Evolutionary conservation across 2,888 invertebrate genomes (phyloP).

Genomic region (Drosophila atroscutellata): DNA sequence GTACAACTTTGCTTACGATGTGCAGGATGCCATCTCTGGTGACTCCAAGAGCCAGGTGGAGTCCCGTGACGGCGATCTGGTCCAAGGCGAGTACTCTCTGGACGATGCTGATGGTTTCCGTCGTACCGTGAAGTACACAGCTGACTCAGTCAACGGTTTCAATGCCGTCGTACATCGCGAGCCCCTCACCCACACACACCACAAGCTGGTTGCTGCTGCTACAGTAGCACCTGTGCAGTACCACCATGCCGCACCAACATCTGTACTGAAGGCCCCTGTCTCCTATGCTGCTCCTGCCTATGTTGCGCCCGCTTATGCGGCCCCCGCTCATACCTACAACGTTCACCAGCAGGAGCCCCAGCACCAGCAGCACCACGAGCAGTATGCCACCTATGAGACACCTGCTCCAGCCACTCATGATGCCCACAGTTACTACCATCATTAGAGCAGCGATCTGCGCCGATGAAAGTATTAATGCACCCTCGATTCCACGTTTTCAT

Average conservation of each 20-base stretch:
- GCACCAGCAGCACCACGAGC: conserved; percentile 62
- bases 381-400: conserved; percentile 69
- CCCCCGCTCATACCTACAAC: conserved; percentile 42
- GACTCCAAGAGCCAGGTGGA: conserved; percentile 84
- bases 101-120: conserved; percentile 84
- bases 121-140: conserved; percentile 84
- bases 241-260: conserved; percentile 61
- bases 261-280: conserved; percentile 59
- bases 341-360: conserved; percentile 55
- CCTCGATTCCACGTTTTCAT: conserved; percentile 43
- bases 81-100: conserved; percentile 84
- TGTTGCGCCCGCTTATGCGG: conserved; percentile 56
- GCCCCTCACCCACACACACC: conserved; percentile 69
- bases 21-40: conserved; percentile 83
- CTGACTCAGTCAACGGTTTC: conserved; percentile 83
- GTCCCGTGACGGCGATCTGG: conserved; percentile 84
- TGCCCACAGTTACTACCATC: conserved; percentile 74
- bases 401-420: conserved; percentile 66
- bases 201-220: conserved; percentile 62
- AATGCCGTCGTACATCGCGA: conserved; percentile 84
- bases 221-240: conserved; percentile 68
- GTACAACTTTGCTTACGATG: conserved; percentile 83
- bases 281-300: conserved; percentile 61
- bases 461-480: conserved; percentile 64
- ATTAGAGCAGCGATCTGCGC: conserved; percentile 44